Evolutionary conservation across 2,888 invertebrate genomes (phyloP), one percentile per base, ranked within the genome.

Genomic region (Argyresthia goedartella): DNA sequence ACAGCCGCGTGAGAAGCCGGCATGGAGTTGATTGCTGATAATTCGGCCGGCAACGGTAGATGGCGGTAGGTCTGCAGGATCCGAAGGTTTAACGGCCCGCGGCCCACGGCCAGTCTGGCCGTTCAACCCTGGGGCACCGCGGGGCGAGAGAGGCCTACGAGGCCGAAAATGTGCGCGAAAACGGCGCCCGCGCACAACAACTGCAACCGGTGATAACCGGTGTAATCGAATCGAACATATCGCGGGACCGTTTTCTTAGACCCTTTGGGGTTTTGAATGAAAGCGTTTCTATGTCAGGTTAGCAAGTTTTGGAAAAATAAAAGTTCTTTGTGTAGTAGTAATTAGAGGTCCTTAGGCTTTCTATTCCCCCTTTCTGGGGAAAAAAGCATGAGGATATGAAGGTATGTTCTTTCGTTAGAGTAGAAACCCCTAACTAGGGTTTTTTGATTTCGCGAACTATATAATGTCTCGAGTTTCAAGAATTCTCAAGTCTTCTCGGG

Each of bases 1-100:
- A 39, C 8, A 39, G 8, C n/a, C 39, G n/a, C 9, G 36, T 39
- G 39, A 39, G 39, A 9, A n/a, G 10, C n/a, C 10, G n/a, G 39
- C 8, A n/a, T 43, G 8, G 43, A n/a, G n/a, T n/a, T 43, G 8
- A 14, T 43, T 8, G 13, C 43, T n/a, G 14, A 6, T 25, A 25
- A 44, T 44, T 13, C 14, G 15, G 44, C 15, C 13, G 6, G 13
- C 9, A 44, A 44, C 44, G 15, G 44, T 44, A 44, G 44, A 44
- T 44, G 44, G 44, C 44, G 14, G 49, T 70, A 52, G 48, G 42
- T 46, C 48, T 46, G 67, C 67, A 67, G 71, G 75, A 34, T n/a
- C 33, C 14, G 13, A 78, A 84, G 77, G 85, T 84, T 82, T 84
- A 85, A 82, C 82, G 86, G 81, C 85, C 78, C 76, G 70, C 77